Evolutionary conservation across 2,888 invertebrate genomes (phyloP).

Genomic region (Stenodera caucasica): DNA sequence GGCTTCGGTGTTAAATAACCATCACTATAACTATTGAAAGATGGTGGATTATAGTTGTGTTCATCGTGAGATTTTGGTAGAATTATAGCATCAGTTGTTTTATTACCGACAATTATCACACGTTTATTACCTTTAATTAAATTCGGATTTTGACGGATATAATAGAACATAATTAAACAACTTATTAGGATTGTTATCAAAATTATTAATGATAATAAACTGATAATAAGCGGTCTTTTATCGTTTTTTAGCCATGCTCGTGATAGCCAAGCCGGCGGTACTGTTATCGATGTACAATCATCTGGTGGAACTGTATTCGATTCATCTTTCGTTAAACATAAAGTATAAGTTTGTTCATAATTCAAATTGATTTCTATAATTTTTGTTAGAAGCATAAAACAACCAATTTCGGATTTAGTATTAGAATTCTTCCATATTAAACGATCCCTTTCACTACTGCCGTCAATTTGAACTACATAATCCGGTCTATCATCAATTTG

Average conservation of each 20-base stretch:
- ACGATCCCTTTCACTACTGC: background rate
- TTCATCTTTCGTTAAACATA: slow-evolving; percentile 7
- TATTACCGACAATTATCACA: slow-evolving; percentile 63
- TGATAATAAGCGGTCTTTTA: slow-evolving; percentile 44
- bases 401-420: background rate
- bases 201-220: slow-evolving; percentile 10
- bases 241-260: slow-evolving; percentile 33
- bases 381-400: background rate
- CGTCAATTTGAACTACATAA: background rate
- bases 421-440: background rate
- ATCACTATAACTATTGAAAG: slow-evolving; percentile 30
- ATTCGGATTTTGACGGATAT: slow-evolving; percentile 61
- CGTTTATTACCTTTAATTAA: slow-evolving; percentile 66
- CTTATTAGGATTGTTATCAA: slow-evolving; percentile 42
- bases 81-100: slow-evolving; percentile 35
- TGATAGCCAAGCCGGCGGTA: slow-evolving; percentile 11
- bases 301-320: background rate
- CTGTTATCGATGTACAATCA: slow-evolving; percentile 16
- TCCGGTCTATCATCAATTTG: background rate
- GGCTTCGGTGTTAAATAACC: slow-evolving; percentile 30
- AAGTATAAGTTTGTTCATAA: slow-evolving; percentile 9
- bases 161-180: slow-evolving; percentile 55
- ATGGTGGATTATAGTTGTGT: slow-evolving; percentile 31
- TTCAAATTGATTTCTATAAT: background rate
- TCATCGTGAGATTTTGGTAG: slow-evolving; percentile 27